Base-by-base conservation (phyloP, 2,888 invertebrate species). In the Agonopterix alstromeriana region DNA sequence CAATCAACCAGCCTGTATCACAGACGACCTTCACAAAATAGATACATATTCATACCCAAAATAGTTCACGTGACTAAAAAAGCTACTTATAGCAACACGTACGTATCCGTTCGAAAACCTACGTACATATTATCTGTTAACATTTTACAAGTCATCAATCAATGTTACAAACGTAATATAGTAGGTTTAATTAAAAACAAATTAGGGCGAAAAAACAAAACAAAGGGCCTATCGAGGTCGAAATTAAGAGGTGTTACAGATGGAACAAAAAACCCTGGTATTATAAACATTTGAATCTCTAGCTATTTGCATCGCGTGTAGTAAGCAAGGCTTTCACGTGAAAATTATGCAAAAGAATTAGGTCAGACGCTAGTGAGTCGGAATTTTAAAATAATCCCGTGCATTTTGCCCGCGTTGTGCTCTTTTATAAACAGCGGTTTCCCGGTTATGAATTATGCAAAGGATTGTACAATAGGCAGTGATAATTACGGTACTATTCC, bases 101-200 rank as follows among this genome's bases (percentile, higher is more conserved):
- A 36, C n/a, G n/a, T 38, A 50, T 52, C 50, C 40, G 45, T 42
- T 46, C 50, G n/a, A 36, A 41, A 46, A 27, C 27, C 40, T 10
- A 44, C 51, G 47, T 44, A 45, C 14, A n/a, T n/a, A n/a, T 27
- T 51, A 52, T 54, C 51, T 5, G 27, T 27, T 27, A 27, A 5
- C 27, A 53, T 55, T 27, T 27, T 27, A 27, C 51, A 63, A 56
- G 54, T 54, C 70, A 78, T 79, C 76, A 73, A 78, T 81, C 80
- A 79, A 65, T 53, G 46, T 60, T 63, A 61, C 66, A 60, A 59
- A 60, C 35, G 46, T 38, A 40, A 46, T 44, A 10, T 41, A 42
- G 27, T 48, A 42, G 42, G 43, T 43, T 42, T 51, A 51, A 51
- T 51, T 51, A 51, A 48, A 51, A 51, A 48, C 51, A 48, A 51